Evolutionary conservation across 2,113 vertebrate genomes (phyloP).

Genomic region (Thermophis baileyi): DNA sequence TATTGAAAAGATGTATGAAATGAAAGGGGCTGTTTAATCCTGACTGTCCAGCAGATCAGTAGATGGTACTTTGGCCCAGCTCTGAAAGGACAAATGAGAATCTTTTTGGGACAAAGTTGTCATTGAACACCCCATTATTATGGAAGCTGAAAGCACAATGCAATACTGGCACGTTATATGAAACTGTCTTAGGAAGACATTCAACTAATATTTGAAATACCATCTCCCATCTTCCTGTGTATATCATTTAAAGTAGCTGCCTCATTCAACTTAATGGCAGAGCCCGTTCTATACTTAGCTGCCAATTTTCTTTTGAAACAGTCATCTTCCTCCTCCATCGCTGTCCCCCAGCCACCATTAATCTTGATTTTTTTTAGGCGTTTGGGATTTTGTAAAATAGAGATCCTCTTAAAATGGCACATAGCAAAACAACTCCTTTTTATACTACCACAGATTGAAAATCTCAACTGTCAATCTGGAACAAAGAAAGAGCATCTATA

Average conservation of each 20-base stretch:
- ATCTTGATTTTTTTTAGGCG: not conserved
- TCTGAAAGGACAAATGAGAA: not conserved
- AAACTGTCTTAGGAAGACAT: not conserved
- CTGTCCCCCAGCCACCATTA: not conserved
- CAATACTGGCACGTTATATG: not conserved
- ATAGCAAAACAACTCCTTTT: not conserved
- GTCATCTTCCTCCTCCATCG: not conserved
- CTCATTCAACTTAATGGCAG: not conserved
- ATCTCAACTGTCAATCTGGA: too few species aligned
- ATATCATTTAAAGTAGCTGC: not conserved
- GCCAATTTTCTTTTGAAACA: not conserved
- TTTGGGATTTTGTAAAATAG: not conserved
- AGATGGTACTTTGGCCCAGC: not conserved
- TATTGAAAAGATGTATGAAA: not conserved
- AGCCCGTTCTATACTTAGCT: not conserved
- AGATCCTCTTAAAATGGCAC: not conserved
- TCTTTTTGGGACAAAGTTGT: not conserved
- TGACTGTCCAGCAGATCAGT: not conserved
- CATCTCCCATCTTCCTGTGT: not conserved
- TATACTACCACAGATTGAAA: too few species aligned
- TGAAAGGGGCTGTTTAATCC: not conserved
- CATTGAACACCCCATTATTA: not conserved
- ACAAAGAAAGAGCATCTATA: not conserved
- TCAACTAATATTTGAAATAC: not conserved
- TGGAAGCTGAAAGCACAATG: not conserved